Conservation (phyloP, 2,113 vertebrate species). For the Apistogramma diplotaenia region DNA sequence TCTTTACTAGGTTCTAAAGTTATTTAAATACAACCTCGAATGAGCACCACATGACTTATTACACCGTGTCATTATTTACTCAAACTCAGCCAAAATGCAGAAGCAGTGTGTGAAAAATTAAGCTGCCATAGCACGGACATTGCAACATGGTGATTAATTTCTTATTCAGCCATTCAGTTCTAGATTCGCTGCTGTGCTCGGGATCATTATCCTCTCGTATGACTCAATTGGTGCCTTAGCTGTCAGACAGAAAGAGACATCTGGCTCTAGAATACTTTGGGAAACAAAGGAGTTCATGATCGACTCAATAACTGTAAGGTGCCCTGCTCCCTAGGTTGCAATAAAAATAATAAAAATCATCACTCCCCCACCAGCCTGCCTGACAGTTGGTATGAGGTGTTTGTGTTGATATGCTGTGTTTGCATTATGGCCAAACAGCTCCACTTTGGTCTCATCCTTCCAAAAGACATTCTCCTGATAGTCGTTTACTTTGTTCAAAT, state of each 20-base stretch:
- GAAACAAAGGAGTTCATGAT: background rate
- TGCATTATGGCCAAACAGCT: background rate
- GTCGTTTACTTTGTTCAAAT: background rate
- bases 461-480: background rate
- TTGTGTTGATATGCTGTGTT: too few relatives aligned
- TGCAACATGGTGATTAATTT: background rate
- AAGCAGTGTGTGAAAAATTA: background rate
- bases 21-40: background rate
- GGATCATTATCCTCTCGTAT: background rate
- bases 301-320: too few relatives aligned
- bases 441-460: background rate
- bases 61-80: too few relatives aligned
- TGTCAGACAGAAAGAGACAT: background rate
- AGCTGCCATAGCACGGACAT: background rate
- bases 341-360: background rate
- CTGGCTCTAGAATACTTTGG: background rate
- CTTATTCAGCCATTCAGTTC: background rate
- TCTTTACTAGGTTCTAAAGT: background rate
- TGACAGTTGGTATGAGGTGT: background rate
- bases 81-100: background rate
- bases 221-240: background rate
- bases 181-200: background rate
- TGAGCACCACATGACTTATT: background rate
- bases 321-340: too few relatives aligned
- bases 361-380: background rate